Evolutionary conservation across 2,888 invertebrate genomes (phyloP), one percentile per base, ranked within the genome.

Genomic region (Drosophila formosana): DNA sequence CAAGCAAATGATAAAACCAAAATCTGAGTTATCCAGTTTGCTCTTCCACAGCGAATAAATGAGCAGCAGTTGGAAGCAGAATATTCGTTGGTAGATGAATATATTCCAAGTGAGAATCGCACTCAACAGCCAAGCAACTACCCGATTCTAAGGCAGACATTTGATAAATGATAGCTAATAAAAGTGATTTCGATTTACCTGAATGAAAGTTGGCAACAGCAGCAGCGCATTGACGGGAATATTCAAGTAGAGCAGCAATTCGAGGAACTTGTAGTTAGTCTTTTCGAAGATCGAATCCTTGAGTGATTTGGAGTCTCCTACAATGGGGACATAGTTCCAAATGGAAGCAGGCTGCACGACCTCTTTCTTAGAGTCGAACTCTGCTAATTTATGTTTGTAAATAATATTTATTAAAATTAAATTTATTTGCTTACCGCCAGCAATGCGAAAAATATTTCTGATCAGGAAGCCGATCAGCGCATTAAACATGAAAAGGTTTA

Each of bases 21-120:
- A 23, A 0, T 5, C 4, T 8, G 3, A 4, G n/a, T n/a, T 11
- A 2, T n/a, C 11, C 0, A 53, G 8, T 0, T 45, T 34, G 4
- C 13, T 57, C n/a, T n/a, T 34, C 61, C 53, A 62, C 0, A 72
- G 7, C 11, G 63, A 25, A 53, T 53, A 77, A 4, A 64, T 8
- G 3, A 65, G 6, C 9, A n/a, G 25, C 5, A 60, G 0, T 5
- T 63, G 52, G 34, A 63, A 51, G 0, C 3, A 43, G 0, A 67
- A 5, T 0, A 77, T 0, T 0, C 60, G 39, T 11, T 67, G 37
- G 3, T 63, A 57, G 0, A 75, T 5, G 11, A 63, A 62, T 3
- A 58, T 3, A 30, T 80, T 79, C 74, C 78, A 79, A 3, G 58
- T 7, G n/a, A 60, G 5, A 8, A 72, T 25, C 7, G 11, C 2